Percentiles rank a stretch among this genome's conserved stretches.
Evolutionary conservation across 2,113 vertebrate genomes (phyloP).

Genomic region (Sceloporus tristichus): DNA sequence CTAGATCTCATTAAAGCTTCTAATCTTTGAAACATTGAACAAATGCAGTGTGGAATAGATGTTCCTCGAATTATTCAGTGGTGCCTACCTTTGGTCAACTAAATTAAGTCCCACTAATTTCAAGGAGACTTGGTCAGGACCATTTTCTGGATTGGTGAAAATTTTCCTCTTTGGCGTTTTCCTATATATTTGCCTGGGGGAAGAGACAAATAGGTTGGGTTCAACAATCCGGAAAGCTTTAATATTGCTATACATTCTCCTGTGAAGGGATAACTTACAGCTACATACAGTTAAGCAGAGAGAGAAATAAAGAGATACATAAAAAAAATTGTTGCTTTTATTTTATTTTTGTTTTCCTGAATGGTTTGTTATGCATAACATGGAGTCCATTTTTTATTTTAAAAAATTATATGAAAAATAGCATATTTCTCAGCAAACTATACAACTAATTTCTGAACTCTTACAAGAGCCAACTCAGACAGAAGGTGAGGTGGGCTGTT

Average conservation of each 20-base stretch:
- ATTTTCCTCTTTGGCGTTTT: background rate
- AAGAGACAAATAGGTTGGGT: background rate
- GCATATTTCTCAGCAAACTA: background rate
- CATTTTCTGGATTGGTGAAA: background rate
- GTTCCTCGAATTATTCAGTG: background rate
- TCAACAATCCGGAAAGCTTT: background rate
- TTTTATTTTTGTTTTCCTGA: background rate
- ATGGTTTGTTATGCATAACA: background rate
- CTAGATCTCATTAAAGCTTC: background rate
- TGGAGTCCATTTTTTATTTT: too few species aligned
- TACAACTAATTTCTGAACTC: constrained; percentile 1
- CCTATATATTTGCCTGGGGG: background rate
- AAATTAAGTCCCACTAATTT: background rate
- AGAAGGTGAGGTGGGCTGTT: background rate
- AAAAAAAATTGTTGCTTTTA: background rate
- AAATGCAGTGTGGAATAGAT: too few species aligned
- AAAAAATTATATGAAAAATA: background rate
- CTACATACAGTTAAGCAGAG: background rate
- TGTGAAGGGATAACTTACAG: background rate
- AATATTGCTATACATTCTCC: background rate
- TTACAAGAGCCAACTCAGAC: background rate
- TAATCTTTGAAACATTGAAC: background rate
- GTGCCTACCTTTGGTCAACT: background rate
- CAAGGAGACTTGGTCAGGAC: background rate
- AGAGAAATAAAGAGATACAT: background rate